Conservation (phyloP, 2,888 invertebrate genomes). For the Unio pictorum region DNA sequence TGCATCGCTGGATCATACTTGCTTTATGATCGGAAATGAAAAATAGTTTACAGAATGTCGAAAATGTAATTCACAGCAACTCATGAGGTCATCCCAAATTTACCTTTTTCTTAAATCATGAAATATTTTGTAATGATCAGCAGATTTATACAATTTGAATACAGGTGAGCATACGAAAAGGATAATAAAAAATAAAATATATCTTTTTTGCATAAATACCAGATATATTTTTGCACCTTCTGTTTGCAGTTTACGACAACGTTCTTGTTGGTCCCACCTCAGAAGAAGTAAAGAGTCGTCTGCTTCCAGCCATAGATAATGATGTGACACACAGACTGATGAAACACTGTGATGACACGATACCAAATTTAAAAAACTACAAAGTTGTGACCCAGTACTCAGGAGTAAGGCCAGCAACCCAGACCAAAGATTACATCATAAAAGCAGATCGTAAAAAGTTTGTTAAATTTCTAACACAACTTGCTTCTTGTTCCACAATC, state of each 20-base stretch:
- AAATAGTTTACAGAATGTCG: no score
- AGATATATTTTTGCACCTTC: background rate
- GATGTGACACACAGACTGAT: conserved; percentile 31
- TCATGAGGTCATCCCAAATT: no score
- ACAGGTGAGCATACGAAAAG: no score
- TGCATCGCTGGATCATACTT: no score
- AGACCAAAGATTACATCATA: conserved; percentile 59
- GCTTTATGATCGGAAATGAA: no score
- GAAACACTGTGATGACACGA: conserved; percentile 20
- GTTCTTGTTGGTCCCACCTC: conserved; percentile 62
- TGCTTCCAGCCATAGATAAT: conserved; percentile 30
- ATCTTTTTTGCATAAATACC: background rate
- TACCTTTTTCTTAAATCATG: no score
- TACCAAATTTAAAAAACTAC: conserved; percentile 36
- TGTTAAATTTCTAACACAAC: no score
- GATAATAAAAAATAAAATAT: no score
- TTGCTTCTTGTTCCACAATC: no score
- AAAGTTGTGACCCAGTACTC: conserved; percentile 48
- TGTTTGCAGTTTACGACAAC: conserved; percentile 56
- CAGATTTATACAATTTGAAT: no score
- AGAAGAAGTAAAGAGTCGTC: conserved; percentile 44
- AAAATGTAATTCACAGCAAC: no score
- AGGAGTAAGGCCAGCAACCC: conserved; percentile 61
- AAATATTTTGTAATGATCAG: no score
- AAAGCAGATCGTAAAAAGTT: conserved; percentile 39